Conservation (phyloP, 2,888 invertebrate genomes). For the Patella depressa region DNA sequence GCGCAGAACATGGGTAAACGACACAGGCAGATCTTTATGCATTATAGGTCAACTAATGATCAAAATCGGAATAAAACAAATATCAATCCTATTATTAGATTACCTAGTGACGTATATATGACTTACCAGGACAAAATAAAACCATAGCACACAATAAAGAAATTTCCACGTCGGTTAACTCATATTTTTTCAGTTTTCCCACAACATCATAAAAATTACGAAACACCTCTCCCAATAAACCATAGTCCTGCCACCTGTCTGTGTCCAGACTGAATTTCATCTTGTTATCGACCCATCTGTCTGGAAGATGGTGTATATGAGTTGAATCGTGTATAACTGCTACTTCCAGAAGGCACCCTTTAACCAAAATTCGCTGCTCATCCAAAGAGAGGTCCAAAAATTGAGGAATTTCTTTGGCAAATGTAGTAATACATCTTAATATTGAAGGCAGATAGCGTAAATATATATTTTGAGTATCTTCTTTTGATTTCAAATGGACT, state of each 20-base stretch:
- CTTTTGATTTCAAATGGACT: constrained; percentile 14
- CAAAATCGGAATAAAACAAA: not conserved
- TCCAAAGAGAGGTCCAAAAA: constrained; percentile 53
- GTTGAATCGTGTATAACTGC: constrained; percentile 50
- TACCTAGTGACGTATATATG: not conserved
- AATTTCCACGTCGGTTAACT: constrained; percentile 51
- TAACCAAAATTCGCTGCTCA: constrained; percentile 59
- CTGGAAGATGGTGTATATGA: constrained; percentile 38
- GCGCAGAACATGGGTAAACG: too few species aligned
- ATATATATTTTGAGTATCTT: constrained; percentile 48
- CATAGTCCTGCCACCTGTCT: constrained; percentile 35
- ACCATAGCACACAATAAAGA: constrained; percentile 49
- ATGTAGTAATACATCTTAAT: constrained; percentile 57
- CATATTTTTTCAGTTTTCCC: constrained; percentile 41
- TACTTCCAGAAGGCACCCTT: constrained; percentile 57
- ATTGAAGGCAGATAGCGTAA: constrained; percentile 56
- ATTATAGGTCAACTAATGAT: not conserved
- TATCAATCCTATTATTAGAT: not conserved
- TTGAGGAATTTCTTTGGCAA: constrained; percentile 60
- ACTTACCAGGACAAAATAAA: constrained; percentile 58
- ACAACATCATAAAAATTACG: constrained; percentile 39
- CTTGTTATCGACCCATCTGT: constrained; percentile 44
- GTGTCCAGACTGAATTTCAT: constrained; percentile 40
- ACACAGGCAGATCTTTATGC: not conserved
- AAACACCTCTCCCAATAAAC: constrained; percentile 49